A percentile compares a stretch with the other conserved stretches of the same genome.
These are phyloP conservation scores for Aproaerema taeniolella DNA, from an alignment of 2,888 invertebrate genomes.

Conservation along the genomic window DNA sequence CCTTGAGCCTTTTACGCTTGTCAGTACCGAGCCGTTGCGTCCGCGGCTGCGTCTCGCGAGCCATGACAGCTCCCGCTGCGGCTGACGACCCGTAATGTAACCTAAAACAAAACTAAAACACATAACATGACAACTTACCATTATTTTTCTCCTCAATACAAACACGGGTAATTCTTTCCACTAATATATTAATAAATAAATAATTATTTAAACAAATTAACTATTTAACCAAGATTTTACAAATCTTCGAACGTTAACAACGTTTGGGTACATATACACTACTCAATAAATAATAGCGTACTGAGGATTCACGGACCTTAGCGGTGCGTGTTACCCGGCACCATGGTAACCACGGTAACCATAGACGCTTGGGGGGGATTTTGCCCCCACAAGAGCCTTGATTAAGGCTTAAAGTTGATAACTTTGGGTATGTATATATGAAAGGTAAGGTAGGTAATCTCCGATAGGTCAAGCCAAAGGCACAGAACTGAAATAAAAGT, in stretches of 20 bases:
- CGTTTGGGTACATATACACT: background rate
- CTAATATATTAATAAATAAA: background rate
- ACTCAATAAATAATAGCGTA: background rate
- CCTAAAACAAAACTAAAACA: background rate
- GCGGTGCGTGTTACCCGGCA: background rate
- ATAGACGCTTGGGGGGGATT: background rate
- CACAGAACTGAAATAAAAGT: conserved; percentile 4
- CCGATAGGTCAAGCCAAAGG: conserved; percentile 3
- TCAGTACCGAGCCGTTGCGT: background rate
- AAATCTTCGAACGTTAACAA: background rate
- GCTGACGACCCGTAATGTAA: background rate
- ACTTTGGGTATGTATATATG: background rate
- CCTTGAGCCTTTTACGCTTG: background rate
- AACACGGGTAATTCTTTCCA: background rate
- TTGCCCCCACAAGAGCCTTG: background rate
- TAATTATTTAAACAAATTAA: background rate
- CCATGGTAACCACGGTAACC: no score
- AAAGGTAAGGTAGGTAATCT: background rate
- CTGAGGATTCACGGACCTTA: background rate
- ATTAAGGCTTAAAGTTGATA: background rate
- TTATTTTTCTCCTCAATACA: background rate
- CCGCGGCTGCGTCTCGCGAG: background rate
- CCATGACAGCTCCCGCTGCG: background rate
- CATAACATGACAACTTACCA: background rate
- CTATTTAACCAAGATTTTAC: background rate